Conservation (phyloP, 2,797 vertebrate genomes). For the Echiichthys vipera region DNA sequence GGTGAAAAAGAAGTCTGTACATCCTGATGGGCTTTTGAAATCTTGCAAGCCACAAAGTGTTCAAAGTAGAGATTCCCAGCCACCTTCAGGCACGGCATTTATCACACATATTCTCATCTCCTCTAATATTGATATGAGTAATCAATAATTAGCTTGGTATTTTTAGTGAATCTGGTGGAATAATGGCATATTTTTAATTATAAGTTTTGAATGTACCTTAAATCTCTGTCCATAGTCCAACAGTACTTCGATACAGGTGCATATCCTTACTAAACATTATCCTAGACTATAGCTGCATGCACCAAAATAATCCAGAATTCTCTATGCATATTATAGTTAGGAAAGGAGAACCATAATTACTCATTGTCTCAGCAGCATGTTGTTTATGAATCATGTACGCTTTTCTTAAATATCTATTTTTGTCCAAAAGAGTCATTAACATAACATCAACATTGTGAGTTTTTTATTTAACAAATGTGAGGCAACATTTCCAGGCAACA, state of each 20-base stretch:
- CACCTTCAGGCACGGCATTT: constrained; percentile 1
- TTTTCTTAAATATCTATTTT: constrained; percentile 53
- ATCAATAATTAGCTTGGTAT: constrained; percentile 11
- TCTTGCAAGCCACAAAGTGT: constrained; percentile 9
- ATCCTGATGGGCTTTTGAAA: constrained; percentile 42
- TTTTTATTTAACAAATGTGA: constrained; percentile 14
- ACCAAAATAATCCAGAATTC: constrained; percentile 46
- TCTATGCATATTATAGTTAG: constrained; percentile 52
- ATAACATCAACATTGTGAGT: not conserved
- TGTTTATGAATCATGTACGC: constrained; percentile 63
- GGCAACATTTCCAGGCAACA: no score
- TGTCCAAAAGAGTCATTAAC: constrained; percentile 37
- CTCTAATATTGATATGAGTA: constrained; percentile 23
- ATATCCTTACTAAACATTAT: constrained; percentile 8
- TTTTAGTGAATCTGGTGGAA: not conserved
- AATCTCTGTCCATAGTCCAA: not conserved
- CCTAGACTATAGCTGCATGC: constrained; percentile 10
- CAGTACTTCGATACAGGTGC: constrained; percentile 3
- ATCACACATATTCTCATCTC: constrained; percentile 8
- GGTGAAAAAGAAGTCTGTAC: constrained; percentile 1
- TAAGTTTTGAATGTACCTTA: no score
- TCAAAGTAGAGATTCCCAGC: constrained; percentile 24
- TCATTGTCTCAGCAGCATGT: constrained; percentile 60
- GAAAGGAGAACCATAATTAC: constrained; percentile 57
- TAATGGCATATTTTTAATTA: no score